Conservation (phyloP, 2,113 vertebrate species). For the Emydura subglobosa region DNA sequence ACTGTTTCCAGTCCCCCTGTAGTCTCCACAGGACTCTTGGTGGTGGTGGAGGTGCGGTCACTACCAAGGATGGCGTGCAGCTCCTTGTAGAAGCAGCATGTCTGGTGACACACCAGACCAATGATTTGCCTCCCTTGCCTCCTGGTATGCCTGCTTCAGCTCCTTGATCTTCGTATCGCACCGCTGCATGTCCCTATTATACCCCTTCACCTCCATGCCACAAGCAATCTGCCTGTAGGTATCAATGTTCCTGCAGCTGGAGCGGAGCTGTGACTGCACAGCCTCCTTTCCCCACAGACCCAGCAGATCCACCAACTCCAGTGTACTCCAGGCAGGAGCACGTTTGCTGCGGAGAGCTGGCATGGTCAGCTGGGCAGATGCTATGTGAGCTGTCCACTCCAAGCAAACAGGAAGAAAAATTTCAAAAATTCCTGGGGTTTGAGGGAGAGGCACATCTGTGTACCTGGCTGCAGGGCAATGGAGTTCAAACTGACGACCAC, state of each 20-base stretch:
- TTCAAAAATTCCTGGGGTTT: neutral
- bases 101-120: neutral
- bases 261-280: neutral
- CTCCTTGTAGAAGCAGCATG: neutral
- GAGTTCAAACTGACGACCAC: neutral
- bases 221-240: neutral
- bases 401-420: neutral
- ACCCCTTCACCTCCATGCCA: neutral
- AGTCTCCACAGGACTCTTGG: neutral
- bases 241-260: too few species aligned
- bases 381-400: neutral
- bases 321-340: neutral
- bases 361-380: neutral
- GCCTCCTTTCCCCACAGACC: neutral
- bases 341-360: neutral
- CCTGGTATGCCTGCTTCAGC: neutral
- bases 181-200: neutral
- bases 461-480: neutral
- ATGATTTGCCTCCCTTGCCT: neutral
- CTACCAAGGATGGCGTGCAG: neutral
- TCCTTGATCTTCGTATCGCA: neutral
- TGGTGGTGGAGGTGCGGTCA: neutral
- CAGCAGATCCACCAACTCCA: neutral
- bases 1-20: neutral
- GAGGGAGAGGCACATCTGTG: neutral